A percentile compares a stretch with the other conserved stretches of the same genome.
These are phyloP conservation scores for Oedothorax gibbosus DNA, from an alignment of 1,140 invertebrate genomes.

Conservation along the genomic window DNA sequence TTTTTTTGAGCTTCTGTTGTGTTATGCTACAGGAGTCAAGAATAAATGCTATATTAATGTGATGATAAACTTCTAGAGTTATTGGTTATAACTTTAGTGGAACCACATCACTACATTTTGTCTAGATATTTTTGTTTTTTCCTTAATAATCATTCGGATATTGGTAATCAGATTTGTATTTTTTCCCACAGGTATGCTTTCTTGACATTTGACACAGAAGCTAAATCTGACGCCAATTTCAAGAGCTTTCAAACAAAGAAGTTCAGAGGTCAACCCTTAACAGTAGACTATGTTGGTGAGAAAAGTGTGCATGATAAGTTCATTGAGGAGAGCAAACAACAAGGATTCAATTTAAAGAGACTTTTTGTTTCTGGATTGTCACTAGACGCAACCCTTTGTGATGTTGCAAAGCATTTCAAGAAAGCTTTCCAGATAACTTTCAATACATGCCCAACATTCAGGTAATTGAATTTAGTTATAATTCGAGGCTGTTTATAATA, in stretches of 20 bases:
- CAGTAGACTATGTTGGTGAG: conserved; percentile 20
- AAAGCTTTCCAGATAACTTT: conserved; percentile 5
- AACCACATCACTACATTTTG: conserved; percentile 28
- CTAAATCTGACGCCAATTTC: neutral
- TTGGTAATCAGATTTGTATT: neutral
- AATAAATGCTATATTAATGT: conserved; percentile 34
- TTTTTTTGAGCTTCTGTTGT: conserved; percentile 22
- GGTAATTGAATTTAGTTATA: neutral
- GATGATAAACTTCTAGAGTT: conserved; percentile 11
- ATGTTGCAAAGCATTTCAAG: neutral
- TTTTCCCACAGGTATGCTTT: conserved; percentile 1
- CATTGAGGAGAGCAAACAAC: neutral
- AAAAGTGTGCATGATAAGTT: conserved; percentile 3
- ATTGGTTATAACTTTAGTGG: conserved; percentile 2
- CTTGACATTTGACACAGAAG: conserved; percentile 3
- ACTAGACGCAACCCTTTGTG: neutral
- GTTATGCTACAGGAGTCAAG: neutral
- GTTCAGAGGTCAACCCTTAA: neutral
- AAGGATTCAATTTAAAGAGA: neutral
- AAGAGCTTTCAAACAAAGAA: neutral
- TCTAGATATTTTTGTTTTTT: neutral
- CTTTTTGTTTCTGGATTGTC: conserved; percentile 4
- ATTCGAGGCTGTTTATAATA: neutral
- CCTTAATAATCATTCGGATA: neutral
- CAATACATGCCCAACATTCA: neutral